Percentiles rank a stretch among this genome's conserved stretches.
These are phyloP conservation scores for Desmophyllum pertusum DNA, from an alignment of 92 coral and sea anemone genomes.

Conservation along the genomic window DNA sequence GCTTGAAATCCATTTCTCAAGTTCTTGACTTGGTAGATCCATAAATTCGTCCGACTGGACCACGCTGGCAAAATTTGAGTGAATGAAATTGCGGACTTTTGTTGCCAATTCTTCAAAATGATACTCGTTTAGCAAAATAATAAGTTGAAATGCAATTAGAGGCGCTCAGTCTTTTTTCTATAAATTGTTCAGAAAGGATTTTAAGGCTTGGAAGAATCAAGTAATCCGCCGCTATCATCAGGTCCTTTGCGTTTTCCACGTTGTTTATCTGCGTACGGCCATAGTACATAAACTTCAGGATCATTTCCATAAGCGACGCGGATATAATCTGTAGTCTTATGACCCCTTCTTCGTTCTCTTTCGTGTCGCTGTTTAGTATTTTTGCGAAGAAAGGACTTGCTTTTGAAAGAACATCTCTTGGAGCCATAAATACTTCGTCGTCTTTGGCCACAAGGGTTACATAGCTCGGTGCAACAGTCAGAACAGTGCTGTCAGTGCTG, in stretches of 20 bases:
- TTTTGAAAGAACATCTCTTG: neutral
- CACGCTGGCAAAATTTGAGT: neutral
- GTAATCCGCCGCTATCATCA: neutral
- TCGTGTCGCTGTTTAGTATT: neutral
- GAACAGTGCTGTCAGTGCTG: no score
- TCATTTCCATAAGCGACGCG: neutral
- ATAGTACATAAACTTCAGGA: constrained; percentile 6
- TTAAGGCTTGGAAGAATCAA: neutral
- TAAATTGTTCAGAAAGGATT: neutral
- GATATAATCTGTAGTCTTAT: neutral
- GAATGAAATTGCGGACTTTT: neutral
- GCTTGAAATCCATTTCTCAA: constrained; percentile 12
- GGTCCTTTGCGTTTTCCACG: neutral
- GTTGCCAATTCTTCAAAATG: neutral
- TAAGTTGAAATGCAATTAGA: neutral
- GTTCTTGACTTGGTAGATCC: neutral
- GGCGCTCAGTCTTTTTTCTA: neutral
- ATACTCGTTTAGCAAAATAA: neutral
- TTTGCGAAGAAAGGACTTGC: constrained; percentile 10
- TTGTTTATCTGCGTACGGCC: neutral
- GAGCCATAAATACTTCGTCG: neutral
- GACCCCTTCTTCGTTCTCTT: neutral
- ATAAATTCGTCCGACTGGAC: neutral
- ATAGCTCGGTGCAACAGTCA: neutral
- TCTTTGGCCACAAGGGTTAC: neutral